Evolutionary conservation across 2,797 vertebrate genomes (phyloP), one percentile per base, ranked within the genome.

Genomic region (Catostomus latipinnis): DNA sequence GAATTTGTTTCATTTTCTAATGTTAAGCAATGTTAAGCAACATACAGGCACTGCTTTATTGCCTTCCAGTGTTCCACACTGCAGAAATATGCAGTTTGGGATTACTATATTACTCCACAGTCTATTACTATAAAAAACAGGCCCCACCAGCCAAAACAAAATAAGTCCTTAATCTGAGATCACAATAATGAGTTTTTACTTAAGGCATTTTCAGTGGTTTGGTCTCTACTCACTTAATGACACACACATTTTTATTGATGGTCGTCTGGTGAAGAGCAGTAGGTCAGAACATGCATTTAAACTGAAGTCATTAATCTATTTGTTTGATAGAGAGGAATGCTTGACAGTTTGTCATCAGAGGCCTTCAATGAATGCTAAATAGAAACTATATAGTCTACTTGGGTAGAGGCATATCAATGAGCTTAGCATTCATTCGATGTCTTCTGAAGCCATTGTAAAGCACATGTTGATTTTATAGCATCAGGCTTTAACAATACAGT

Each of bases 271-370:
- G 79, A 79, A 72, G 78, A 76, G 83, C 81, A 80, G 82, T 85
- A 81, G 83, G 74, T 81, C 83, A 86, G 76, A 85, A 85, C 82
- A 79, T 88, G 82, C 80, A 85, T 86, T 88, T 84, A 85, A 86
- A 82, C 81, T 83, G 80, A 76, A 83, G 78, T 82, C 80, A 85
- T 85, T 86, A 88, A 86, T 86, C 78, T 80, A 80, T 61, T 80
- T 80, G 70, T 72, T 71, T 82, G 81, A 82, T 78, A 71, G 76
- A 78, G 76, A 82, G 57, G 76, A 73, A 61, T 69, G 76, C 22
- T 8, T 57, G 76, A 78, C 71, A 74, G 75, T 78, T 78, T 78
- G 76, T 82, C 76, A 78, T 74, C 76, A 16, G 71, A 16, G 62
- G 4, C 13, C 45, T 78, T 62, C 12, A 54, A 78, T 78, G 75